Conservation (phyloP, 2,888 invertebrate genomes). For the Tuta absoluta region DNA sequence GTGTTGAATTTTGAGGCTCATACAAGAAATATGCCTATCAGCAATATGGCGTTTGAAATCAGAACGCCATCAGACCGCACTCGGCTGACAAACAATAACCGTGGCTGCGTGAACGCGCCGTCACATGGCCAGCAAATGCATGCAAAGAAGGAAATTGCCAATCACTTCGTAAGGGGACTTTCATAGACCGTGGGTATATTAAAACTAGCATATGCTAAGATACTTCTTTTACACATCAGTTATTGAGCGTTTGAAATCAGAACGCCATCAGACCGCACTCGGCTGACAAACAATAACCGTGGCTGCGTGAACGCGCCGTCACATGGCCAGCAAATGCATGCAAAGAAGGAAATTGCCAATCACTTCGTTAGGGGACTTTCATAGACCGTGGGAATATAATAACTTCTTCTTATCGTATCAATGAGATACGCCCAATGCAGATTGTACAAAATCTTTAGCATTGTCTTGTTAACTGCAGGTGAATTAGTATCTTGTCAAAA, state of each 20-base stretch:
- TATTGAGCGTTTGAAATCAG: not conserved
- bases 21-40: not conserved
- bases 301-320: conserved; percentile 18
- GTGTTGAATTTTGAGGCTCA: not conserved
- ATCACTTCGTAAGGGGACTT: conserved; percentile 25
- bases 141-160: conserved; percentile 33
- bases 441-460: too few species aligned
- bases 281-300: not conserved
- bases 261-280: conserved; percentile 8
- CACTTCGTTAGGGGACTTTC: conserved; percentile 18
- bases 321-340: conserved; percentile 26
- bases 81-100: not conserved
- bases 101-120: conserved; percentile 14
- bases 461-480: too few species aligned
- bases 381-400: too few species aligned
- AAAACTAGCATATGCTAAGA: too few species aligned
- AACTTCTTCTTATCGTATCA: too few species aligned
- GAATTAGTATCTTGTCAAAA: too few species aligned
- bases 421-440: too few species aligned
- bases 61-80: conserved; percentile 6
- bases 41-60: not conserved
- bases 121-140: conserved; percentile 26
- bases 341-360: conserved; percentile 34
- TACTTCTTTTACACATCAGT: too few species aligned
- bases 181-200: too few species aligned